Evolutionary conservation across 2,113 vertebrate species (phyloP), one percentile per base, ranked within the genome.

Genomic region (Caranx ignobilis): DNA sequence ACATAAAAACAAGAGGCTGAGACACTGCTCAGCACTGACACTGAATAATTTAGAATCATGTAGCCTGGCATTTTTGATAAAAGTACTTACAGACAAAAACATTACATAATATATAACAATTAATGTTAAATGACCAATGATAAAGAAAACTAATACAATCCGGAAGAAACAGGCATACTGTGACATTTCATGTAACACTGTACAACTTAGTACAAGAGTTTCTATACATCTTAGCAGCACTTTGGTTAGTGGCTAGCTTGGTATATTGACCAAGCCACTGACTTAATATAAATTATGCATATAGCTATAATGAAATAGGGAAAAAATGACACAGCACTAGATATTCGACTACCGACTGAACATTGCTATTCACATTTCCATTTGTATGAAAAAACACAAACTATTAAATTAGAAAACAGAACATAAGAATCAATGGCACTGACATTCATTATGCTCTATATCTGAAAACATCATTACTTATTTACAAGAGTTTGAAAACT

Each of bases 171-270:
- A 56, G 5, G 37, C 31, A 35, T 54, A 77, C 16, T 45, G 41
- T 11, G 67, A 71, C 11, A 50, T 39, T 70, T 48, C 57, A 47
- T 56, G 60, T 71, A 19, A 70, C 41, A 48, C 34, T 45, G 50
- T 56, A 55, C 65, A 71, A 43, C 66, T 72, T 10, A 55, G 3
- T 48, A 26, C n/a, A 18, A 13, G 19, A 74, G 52, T 45, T 39
- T 65, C 70, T 87, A 34, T 73, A 86, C 71, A 87, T 79, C 43
- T 75, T 88, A 90, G 90, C 84, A 92, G 91, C 88, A 89, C 57
- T 86, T 88, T 88, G 87, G 85, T 91, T 79, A 64, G 70, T 81
- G 75, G 32, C 83, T 41, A 48, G 37, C 72, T 73, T 21, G 6
- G 71, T 50, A n/a, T 15, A 71, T 56, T 15, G 10, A 37, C 66